Conservation (phyloP, 2,113 vertebrate species). For the Aptenodytes patagonicus region DNA sequence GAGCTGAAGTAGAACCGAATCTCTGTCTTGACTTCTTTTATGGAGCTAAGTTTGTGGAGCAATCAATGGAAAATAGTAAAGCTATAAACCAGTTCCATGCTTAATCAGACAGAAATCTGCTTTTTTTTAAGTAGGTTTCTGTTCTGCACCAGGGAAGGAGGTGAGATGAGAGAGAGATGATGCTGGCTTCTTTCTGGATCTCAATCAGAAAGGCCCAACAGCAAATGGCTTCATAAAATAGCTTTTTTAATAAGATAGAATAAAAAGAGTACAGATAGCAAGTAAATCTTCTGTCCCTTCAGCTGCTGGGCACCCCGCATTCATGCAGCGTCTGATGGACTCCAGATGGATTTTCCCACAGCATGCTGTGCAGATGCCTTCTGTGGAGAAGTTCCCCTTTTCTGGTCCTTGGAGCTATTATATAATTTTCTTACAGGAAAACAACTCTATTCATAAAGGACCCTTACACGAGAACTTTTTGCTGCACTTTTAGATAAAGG, state of each 20-base stretch:
- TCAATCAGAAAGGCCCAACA: not conserved
- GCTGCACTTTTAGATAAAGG: not conserved
- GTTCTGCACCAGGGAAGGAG: not conserved
- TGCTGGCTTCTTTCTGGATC: not conserved
- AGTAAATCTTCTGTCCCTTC: not conserved
- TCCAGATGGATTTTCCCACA: not conserved
- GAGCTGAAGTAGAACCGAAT: not conserved
- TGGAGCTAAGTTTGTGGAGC: not conserved
- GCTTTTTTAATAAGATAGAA: not conserved
- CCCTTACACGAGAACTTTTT: not conserved
- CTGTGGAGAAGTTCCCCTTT: not conserved
- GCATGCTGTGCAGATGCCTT: fast-evolving
- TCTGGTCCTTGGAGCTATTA: not conserved
- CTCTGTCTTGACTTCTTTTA: not conserved
- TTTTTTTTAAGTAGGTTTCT: not conserved
- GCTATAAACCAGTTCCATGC: not conserved
- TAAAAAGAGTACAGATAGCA: not conserved
- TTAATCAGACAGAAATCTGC: not conserved
- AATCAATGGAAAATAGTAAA: not conserved
- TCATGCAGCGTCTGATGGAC: not conserved
- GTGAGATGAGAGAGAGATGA: fast-evolving
- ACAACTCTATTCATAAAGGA: not conserved
- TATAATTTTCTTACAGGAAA: not conserved
- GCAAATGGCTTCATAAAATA: not conserved
- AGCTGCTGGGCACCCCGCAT: not conserved